Evolutionary conservation across 2,113 vertebrate genomes (phyloP).

Genomic region (Fukomys damarensis): DNA sequence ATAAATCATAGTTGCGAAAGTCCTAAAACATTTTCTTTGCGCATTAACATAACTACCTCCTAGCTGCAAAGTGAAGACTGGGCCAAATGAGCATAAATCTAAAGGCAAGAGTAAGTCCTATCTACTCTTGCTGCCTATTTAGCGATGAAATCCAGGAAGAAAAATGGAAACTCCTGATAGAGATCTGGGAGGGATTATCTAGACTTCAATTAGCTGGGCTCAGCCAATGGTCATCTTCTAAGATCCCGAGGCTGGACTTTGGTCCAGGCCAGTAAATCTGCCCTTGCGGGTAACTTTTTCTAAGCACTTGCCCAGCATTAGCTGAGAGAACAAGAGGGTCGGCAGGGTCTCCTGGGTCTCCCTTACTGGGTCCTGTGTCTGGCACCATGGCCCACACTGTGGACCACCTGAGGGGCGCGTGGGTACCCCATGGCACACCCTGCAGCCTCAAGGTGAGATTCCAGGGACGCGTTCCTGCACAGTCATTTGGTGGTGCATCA

Average conservation of each 20-base stretch:
- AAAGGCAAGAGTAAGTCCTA: neutral
- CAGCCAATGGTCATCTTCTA: neutral
- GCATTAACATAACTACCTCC: neutral
- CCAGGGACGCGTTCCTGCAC: neutral
- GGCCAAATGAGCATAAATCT: neutral
- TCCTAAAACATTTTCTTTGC: neutral
- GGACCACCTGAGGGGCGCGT: neutral
- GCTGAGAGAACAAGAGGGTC: neutral
- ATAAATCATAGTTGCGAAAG: neutral
- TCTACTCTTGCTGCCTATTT: neutral
- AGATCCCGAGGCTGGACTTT: neutral
- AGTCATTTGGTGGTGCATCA: accelerated
- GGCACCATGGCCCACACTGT: neutral
- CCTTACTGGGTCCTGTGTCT: neutral
- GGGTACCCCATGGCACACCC: neutral
- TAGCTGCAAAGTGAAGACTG: neutral
- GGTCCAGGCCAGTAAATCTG: neutral
- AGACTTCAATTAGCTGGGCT: neutral
- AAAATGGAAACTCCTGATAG: neutral
- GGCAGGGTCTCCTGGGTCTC: too few species aligned
- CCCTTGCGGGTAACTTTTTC: neutral
- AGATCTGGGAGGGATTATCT: neutral
- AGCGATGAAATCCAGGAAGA: constrained; percentile 17
- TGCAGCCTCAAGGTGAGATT: neutral
- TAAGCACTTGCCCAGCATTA: neutral